Conservation (phyloP, 2,888 invertebrate species). For the Oxystoma pomonae region DNA sequence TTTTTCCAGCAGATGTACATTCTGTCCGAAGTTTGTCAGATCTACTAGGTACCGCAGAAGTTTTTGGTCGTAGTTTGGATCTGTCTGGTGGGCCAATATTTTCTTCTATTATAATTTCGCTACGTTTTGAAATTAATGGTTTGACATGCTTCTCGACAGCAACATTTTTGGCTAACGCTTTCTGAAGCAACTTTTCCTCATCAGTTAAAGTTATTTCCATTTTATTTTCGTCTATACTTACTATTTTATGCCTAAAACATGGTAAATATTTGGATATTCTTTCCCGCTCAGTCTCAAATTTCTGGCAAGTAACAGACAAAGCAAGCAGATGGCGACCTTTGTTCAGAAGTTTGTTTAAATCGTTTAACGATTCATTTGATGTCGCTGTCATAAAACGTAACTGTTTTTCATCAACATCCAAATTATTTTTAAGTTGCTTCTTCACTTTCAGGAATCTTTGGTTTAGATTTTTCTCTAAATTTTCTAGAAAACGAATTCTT, state of each 20-base stretch:
- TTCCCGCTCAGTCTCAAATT: conserved; percentile 55
- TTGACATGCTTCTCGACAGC: not conserved
- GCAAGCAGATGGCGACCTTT: conserved; percentile 54
- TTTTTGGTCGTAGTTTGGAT: not conserved
- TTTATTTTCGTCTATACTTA: not conserved
- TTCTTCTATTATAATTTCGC: not conserved
- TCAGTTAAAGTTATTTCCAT: conserved; percentile 9
- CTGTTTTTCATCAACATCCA: conserved; percentile 35
- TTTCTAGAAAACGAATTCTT: conserved; percentile 30
- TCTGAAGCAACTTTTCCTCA: conserved; percentile 17
- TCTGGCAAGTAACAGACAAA: conserved; percentile 53
- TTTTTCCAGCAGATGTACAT: not conserved
- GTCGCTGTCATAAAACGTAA: conserved; percentile 34
- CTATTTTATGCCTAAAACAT: not conserved
- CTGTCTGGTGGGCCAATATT: not conserved
- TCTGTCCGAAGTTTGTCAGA: not conserved
- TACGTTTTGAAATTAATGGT: not conserved
- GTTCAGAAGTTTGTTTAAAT: conserved; percentile 45
- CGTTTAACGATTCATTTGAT: conserved; percentile 47
- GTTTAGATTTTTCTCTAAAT: conserved; percentile 27
- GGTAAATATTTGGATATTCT: conserved; percentile 34
- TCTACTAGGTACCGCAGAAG: not conserved
- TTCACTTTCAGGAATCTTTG: conserved; percentile 29
- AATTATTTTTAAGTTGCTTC: conserved; percentile 32
- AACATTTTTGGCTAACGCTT: conserved; percentile 9